Percentiles rank a stretch among this genome's conserved stretches.
Conservation (phyloP, 2,888 invertebrate genomes). For the Sarcophaga caerulescens region DNA sequence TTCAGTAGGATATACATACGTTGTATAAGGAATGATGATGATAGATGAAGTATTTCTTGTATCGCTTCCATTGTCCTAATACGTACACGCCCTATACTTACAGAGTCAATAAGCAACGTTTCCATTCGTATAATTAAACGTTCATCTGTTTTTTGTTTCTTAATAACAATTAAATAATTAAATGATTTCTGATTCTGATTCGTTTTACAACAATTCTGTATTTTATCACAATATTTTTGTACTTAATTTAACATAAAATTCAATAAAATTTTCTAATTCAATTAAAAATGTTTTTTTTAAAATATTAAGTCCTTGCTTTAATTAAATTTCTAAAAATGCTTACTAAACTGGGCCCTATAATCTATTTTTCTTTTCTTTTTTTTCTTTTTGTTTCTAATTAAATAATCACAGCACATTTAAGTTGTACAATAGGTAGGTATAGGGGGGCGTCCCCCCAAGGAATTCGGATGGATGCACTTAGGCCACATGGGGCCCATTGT, state of each 20-base stretch:
- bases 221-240: not conserved
- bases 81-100: too few relatives aligned
- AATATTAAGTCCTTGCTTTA: not conserved
- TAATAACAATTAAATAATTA: not conserved
- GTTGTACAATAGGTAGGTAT: not conserved
- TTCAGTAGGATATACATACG: too few relatives aligned
- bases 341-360: not conserved
- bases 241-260: not conserved
- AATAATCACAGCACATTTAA: slow-evolving; percentile 43
- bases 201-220: not conserved
- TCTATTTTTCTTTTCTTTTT: not conserved
- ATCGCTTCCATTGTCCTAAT: too few relatives aligned
- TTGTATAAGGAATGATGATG: too few relatives aligned
- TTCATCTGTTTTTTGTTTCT: not conserved
- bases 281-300: not conserved
- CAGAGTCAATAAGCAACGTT: too few relatives aligned
- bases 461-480: too few relatives aligned
- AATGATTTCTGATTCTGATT: not conserved
- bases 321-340: not conserved
- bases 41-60: too few relatives aligned
- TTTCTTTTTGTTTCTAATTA: not conserved
- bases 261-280: not conserved
- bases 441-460: too few relatives aligned
- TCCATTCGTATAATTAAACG: not conserved
- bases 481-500: too few relatives aligned